Evolutionary conservation across 2,888 invertebrate genomes (phyloP).

Genomic region (Heliconius ismenius): DNA sequence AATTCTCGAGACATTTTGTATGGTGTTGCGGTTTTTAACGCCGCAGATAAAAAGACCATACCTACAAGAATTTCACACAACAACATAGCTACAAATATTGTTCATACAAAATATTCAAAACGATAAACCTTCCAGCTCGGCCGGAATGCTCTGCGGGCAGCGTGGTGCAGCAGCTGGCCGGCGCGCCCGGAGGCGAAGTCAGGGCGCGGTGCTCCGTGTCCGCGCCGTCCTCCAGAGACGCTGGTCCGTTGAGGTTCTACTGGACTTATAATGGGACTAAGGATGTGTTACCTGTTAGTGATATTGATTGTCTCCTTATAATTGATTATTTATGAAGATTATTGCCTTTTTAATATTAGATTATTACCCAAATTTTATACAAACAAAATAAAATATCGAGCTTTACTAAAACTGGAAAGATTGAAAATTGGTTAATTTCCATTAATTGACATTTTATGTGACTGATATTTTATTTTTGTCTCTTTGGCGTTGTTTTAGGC

Average conservation of each 20-base stretch:
- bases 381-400: not conserved
- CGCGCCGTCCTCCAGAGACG: conserved; percentile 86
- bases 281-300: conserved; percentile 86
- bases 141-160: conserved; percentile 89
- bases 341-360: too few relatives aligned
- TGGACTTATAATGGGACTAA: conserved; percentile 93
- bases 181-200: conserved; percentile 87
- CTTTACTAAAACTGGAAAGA: not conserved
- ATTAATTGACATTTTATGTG: too few relatives aligned
- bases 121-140: conserved; percentile 80
- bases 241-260: conserved; percentile 86
- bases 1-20: too few relatives aligned
- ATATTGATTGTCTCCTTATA: not conserved
- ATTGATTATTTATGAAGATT: not conserved
- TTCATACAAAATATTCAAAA: not conserved
- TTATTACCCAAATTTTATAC: too few relatives aligned
- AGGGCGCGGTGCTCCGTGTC: conserved; percentile 91
- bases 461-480: too few relatives aligned
- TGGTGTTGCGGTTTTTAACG: too few relatives aligned
- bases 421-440: too few relatives aligned
- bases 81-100: not conserved
- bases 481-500: too few relatives aligned
- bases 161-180: conserved; percentile 86
- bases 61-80: not conserved
- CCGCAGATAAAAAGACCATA: too few relatives aligned